A percentile compares a stretch with the other conserved stretches of the same genome.
Evolutionary conservation across 2,797 vertebrate genomes (phyloP).

Genomic region (Tangara arthus): DNA sequence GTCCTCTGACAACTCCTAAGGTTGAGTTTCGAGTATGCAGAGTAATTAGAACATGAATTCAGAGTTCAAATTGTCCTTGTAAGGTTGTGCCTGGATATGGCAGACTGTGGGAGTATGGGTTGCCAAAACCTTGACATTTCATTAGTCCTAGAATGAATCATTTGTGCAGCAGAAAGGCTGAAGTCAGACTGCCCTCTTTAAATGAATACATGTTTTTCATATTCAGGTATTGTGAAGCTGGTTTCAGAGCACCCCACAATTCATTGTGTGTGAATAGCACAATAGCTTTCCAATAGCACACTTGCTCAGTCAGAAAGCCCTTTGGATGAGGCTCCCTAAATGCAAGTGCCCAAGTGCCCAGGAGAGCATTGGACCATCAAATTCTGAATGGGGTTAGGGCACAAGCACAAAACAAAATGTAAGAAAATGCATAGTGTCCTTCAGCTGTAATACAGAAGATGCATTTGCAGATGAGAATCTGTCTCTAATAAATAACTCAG

Average conservation of each 20-base stretch:
- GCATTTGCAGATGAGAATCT: not conserved
- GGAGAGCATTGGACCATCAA: not conserved
- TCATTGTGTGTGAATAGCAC: not conserved
- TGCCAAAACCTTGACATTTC: slow-evolving; percentile 11
- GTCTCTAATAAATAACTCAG: not conserved
- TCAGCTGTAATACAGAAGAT: not conserved
- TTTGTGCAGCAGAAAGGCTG: not conserved
- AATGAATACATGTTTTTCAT: not conserved
- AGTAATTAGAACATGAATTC: slow-evolving; percentile 24
- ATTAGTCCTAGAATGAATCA: slow-evolving; percentile 37
- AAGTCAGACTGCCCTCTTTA: slow-evolving; percentile 29
- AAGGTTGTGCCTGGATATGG: not conserved
- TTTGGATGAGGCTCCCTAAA: not conserved
- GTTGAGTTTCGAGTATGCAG: not conserved
- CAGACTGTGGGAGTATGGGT: not conserved
- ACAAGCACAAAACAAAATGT: not conserved
- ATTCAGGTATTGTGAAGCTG: not conserved
- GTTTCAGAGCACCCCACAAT: not conserved
- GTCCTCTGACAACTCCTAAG: not conserved
- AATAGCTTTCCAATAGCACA: not conserved
- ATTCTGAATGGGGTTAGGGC: not conserved
- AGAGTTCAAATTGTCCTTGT: not conserved
- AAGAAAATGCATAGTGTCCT: not conserved
- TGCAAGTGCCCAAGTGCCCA: not conserved
- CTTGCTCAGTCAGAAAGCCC: not conserved